phyloP scores from a whole-genome alignment of 2,888 invertebrate species.

The Laspeyria flexula region DNA sequence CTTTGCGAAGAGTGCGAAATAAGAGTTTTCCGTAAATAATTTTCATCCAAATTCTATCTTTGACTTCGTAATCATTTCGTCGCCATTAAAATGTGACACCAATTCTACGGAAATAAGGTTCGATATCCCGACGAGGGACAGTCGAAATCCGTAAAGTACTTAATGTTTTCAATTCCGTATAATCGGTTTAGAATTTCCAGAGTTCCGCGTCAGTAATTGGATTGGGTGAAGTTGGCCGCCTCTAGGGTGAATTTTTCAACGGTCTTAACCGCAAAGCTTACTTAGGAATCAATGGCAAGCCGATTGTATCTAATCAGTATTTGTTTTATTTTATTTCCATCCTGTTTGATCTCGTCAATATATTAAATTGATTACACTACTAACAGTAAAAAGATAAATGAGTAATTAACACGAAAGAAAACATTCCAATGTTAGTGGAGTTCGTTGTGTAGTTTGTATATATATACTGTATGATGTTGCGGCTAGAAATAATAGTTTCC shows the following conservation, averaged over 20 bases:
- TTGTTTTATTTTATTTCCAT: conserved; percentile 35
- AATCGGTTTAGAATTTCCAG: conserved; percentile 86
- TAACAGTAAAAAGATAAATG: neutral
- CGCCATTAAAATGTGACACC: conserved; percentile 56
- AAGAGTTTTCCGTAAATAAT: conserved; percentile 79
- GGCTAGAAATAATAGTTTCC: conserved; percentile 5
- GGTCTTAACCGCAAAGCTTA: conserved; percentile 59
- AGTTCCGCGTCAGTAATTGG: conserved; percentile 83
- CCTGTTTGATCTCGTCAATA: conserved; percentile 6
- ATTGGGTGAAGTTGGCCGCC: conserved; percentile 74
- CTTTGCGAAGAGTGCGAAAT: conserved; percentile 71
- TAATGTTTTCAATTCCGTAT: conserved; percentile 86
- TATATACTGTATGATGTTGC: neutral
- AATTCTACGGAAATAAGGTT: conserved; percentile 60
- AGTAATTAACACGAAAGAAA: neutral
- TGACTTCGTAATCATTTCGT: conserved; percentile 71
- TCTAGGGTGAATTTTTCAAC: conserved; percentile 72
- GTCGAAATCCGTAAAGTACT: conserved; percentile 78
- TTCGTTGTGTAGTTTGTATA: neutral
- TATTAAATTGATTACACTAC: neutral
- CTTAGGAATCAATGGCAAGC: conserved; percentile 62
- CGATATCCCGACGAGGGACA: conserved; percentile 55
- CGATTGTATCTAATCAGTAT: conserved; percentile 51
- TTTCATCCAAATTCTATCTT: conserved; percentile 79
- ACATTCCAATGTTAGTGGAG: neutral